Evolutionary conservation across 2,113 vertebrate genomes (phyloP).

Genomic region (Chionomys nivalis): DNA sequence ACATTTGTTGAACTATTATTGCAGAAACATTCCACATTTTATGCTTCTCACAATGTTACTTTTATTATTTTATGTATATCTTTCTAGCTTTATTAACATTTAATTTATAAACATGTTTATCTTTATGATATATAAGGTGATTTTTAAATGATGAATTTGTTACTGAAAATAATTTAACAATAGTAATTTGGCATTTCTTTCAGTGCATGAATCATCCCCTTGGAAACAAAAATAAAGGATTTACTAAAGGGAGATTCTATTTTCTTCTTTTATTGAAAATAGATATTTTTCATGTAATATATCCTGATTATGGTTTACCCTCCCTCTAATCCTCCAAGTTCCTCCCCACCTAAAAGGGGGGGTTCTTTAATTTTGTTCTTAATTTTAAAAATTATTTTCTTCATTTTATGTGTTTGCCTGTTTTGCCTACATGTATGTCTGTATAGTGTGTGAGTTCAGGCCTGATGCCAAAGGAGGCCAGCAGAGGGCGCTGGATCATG

Average conservation of each 20-base stretch:
- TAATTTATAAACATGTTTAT: neutral
- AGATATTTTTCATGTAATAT: neutral
- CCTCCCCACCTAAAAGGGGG: neutral
- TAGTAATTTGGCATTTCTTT: neutral
- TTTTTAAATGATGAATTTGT: neutral
- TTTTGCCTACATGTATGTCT: neutral
- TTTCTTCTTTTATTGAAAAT: neutral
- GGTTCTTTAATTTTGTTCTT: neutral
- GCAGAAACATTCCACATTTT: neutral
- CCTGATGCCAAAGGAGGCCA: neutral
- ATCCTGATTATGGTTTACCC: neutral
- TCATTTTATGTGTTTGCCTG: neutral
- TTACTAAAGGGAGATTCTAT: neutral
- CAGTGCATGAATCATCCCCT: neutral
- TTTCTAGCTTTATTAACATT: neutral
- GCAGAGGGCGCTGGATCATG: neutral
- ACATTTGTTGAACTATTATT: neutral
- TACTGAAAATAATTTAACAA: neutral
- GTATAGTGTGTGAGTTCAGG: neutral
- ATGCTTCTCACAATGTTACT: neutral
- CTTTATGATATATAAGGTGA: neutral
- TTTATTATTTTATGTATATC: neutral
- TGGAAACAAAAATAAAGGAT: neutral
- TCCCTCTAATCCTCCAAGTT: neutral
- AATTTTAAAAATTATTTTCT: neutral